Evolutionary conservation across 2,797 vertebrate genomes (phyloP), one percentile per base, ranked within the genome.

Genomic region (Molothrus aeneus): DNA sequence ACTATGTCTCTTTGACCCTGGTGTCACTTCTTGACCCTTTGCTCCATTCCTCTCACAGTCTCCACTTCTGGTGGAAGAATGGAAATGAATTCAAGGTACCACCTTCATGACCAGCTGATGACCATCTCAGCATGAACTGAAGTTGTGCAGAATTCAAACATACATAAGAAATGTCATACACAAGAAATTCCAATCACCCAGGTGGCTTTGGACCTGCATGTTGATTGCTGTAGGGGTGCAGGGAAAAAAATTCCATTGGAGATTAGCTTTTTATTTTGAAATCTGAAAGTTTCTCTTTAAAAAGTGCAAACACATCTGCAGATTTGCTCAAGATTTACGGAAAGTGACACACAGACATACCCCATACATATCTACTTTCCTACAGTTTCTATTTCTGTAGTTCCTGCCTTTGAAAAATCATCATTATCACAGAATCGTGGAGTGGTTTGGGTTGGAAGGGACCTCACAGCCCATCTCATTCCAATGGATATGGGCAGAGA

Each of bases 401-500:
- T 54, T 3, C 2, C 25, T 64, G 29, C 16, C 53, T 74, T 92
- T 64, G 53, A 17, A 64, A 79, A 78, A 40, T 59, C 45, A 53
- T 45, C 1, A 0, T 53, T 10, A 24, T 40, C 21, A 20, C 1
- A 10, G 60, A 72, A 73, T 38, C n/a, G 59, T 5, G 4, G 24
- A 77, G 14, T 28, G n/a, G 13, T 24, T 66, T 65, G 65, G 21
- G 13, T 28, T 36, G 15, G 18, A 20, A 53, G 11, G 9, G 21
- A 53, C 18, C 21, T 72, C 16, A 47, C 34, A 71, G 45, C 11
- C 31, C 59, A 78, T 45, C 45, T 28, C 17, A 19, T 59, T 45
- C 31, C 59, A 53, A 36, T 36, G 36, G 36, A 36, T 36, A 36
- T 36, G 36, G 36, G n/a, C n/a, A n/a, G n/a, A n/a, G n/a, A n/a